Evolutionary conservation across 1,140 invertebrate genomes (phyloP).

Genomic region (Oncopeltus fasciatus): DNA sequence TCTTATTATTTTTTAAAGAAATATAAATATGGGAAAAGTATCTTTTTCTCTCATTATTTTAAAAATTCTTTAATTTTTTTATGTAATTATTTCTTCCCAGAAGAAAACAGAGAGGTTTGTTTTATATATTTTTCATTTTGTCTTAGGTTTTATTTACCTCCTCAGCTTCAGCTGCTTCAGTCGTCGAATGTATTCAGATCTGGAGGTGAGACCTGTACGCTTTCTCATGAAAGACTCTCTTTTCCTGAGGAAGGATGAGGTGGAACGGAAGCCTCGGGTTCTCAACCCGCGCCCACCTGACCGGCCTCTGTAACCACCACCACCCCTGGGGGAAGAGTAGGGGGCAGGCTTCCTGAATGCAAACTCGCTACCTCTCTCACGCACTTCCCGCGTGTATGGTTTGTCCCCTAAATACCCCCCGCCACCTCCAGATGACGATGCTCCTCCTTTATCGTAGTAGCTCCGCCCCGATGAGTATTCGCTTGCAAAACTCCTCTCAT

Average conservation of each 20-base stretch:
- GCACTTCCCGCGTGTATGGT: conserved; percentile 8
- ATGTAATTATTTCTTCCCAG: too few species aligned
- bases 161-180: neutral
- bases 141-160: conserved; percentile 3
- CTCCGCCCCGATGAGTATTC: conserved; percentile 7
- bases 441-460: conserved; percentile 12
- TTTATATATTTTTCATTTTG: too few species aligned
- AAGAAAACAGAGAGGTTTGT: too few species aligned
- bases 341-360: conserved; percentile 7
- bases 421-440: neutral
- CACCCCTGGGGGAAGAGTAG: neutral
- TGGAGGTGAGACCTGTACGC: neutral
- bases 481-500: conserved; percentile 11
- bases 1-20: too few species aligned
- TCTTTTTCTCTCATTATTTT: too few species aligned
- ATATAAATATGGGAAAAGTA: too few species aligned
- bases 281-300: neutral
- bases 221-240: neutral
- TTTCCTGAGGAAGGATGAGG: neutral
- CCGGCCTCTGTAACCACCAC: neutral
- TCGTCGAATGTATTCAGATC: neutral
- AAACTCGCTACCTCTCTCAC: conserved; percentile 5
- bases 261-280: neutral
- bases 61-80: too few species aligned
- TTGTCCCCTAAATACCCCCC: conserved; percentile 15